Base-by-base conservation (phyloP, 2,888 invertebrate genomes). In the Graphium colonna region DNA sequence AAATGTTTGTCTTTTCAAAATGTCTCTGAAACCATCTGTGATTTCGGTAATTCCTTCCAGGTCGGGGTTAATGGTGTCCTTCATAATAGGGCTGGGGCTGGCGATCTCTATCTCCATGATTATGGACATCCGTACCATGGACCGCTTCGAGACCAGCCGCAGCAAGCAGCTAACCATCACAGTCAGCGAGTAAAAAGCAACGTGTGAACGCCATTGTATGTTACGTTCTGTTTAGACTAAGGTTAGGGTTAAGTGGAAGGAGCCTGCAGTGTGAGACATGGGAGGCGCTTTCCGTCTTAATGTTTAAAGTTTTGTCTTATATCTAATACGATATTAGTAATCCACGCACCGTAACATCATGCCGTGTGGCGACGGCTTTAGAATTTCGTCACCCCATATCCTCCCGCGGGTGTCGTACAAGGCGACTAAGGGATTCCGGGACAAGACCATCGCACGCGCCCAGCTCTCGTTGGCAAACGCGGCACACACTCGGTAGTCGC, bases 121-220 rank as follows among this genome's bases (percentile, higher is more conserved):
- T 61, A 91, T 97, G 90, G 96, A 96, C 76, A 97, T 99, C 68
- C 96, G 95, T 77, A 97, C 98, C 21, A 98, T 97, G 94, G 99
- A 98, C 82, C 93, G 96, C 69, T 99, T 98, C 82, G 99, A 99
- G 84, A 98, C 96, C 82, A 96, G 96, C 52, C 97, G 98, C 74
- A 96, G 96, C 72, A 98, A 98, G 83, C 95, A 96, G 59, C 94
- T 99, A 48, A 94, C 95, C 13, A 94, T 97, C 64, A 94, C 93
- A 44, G 92, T 94, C 46, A 90, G 90, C 64, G 96, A 97, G 72
- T 96, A 70, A 65, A 55, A n/a, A 36, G 36, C n/a, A 36, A 1
- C n/a, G 12, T n/a, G 36, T 3, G 3, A 10, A 33, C 31, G 21
- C 21, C 21, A 2, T 21, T 21, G 21, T 21, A 21, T 21, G 2